phyloP scores from a whole-genome alignment of 2,888 invertebrate genomes.

The Parochlus steinenii region DNA sequence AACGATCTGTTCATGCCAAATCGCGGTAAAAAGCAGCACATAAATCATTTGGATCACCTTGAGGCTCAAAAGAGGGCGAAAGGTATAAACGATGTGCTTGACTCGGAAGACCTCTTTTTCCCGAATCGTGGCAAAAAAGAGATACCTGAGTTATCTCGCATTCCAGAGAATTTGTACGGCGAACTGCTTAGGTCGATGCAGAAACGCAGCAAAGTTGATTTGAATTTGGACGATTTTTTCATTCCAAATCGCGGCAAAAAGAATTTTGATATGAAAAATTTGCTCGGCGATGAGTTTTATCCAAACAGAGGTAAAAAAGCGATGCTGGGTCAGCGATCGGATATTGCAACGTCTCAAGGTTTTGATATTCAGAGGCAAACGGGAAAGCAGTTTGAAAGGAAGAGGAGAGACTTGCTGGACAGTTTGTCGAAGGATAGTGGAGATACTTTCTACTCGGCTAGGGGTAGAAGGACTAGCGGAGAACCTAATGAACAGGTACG shows the following conservation, averaged over 20 bases:
- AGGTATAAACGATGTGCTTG: constrained; percentile 6
- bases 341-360: no score
- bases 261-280: not conserved
- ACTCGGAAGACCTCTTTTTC: constrained; percentile 23
- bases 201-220: constrained; percentile 7
- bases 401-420: no score
- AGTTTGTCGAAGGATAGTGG: no score
- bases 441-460: no score
- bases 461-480: no score
- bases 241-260: constrained; percentile 13
- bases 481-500: no score
- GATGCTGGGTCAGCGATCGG: no score
- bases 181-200: no score
- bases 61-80: not conserved
- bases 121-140: constrained; percentile 26
- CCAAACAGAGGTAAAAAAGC: constrained; percentile 6
- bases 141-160: no score
- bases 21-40: constrained; percentile 4
- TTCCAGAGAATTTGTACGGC: no score
- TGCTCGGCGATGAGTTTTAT: constrained; percentile 2
- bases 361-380: no score
- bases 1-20: constrained; percentile 9
- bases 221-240: constrained; percentile 11
- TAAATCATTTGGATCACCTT: not conserved
- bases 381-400: no score